A percentile compares a stretch with the other conserved stretches of the same genome.
phyloP scores from a whole-genome alignment of 2,888 invertebrate genomes.

The Acanthopleura granulata region DNA sequence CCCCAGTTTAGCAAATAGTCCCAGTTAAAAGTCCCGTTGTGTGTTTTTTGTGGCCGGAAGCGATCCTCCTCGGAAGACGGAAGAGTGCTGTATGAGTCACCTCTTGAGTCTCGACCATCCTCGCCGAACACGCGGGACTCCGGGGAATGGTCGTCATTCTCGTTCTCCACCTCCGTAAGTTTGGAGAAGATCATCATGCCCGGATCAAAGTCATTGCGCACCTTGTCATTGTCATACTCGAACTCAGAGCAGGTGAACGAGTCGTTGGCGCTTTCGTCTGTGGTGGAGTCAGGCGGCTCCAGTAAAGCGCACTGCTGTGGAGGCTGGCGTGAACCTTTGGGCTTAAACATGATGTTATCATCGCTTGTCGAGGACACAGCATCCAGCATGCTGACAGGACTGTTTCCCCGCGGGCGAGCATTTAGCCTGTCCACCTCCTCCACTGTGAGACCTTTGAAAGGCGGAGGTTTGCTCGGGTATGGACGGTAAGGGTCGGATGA shows the following conservation, averaged over 20 bases:
- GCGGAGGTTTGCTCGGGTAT: conserved; percentile 23
- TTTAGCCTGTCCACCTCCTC: conserved; percentile 94
- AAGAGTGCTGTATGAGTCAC: conserved; percentile 92
- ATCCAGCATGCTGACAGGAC: conserved; percentile 91
- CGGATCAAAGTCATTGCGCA: conserved; percentile 52
- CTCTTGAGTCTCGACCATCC: conserved; percentile 93
- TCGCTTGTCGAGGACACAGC: conserved; percentile 86
- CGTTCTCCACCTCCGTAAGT: conserved; percentile 67
- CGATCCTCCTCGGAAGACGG: conserved; percentile 88
- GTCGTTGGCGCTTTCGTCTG: conserved; percentile 94
- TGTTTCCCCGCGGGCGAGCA: conserved; percentile 85
- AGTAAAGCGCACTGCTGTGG: conserved; percentile 43
- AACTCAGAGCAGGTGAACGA: conserved; percentile 98
- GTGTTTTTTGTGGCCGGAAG: conserved; percentile 4
- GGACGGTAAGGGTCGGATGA: not conserved
- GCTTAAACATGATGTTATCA: conserved; percentile 50
- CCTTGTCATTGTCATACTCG: conserved; percentile 86
- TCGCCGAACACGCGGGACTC: conserved; percentile 72
- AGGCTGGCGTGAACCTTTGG: conserved; percentile 55
- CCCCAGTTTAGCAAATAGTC: conserved; percentile 97
- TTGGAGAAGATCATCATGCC: conserved; percentile 76
- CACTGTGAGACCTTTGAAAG: conserved; percentile 84
- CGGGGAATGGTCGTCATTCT: conserved; percentile 53
- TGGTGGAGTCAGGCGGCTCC: conserved; percentile 68
- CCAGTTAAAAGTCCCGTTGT: conserved; percentile 86